Percentiles rank a stretch among this genome's conserved stretches.
Evolutionary conservation across 2,888 invertebrate species (phyloP).

Genomic region (Synergus umbraculus): DNA sequence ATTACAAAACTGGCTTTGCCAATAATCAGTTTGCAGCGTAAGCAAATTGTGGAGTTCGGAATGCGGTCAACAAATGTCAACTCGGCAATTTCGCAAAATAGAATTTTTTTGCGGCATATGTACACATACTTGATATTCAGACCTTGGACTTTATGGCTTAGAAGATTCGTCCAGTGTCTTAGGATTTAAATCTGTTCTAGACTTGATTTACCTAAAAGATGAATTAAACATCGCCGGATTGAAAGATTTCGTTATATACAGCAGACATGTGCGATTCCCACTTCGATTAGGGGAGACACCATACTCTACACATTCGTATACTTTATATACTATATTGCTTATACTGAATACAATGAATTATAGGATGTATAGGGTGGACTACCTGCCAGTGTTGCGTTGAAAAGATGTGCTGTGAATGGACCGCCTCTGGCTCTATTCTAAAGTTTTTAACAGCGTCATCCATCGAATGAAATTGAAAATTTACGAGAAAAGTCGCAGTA

Average conservation of each 20-base stretch:
- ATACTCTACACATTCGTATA: not conserved
- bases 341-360: conserved; percentile 13
- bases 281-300: not conserved
- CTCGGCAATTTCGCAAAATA: not conserved
- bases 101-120: not conserved
- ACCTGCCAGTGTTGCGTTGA: conserved; percentile 27
- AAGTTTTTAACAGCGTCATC: conserved; percentile 26
- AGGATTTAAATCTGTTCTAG: not conserved
- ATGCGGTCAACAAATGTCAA: conserved; percentile 9
- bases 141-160: not conserved
- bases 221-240: not conserved
- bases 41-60: not conserved
- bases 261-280: not conserved
- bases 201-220: conserved; percentile 10
- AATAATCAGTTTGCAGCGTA: not conserved
- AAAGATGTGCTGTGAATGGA: conserved; percentile 26
- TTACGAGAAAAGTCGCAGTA: conserved; percentile 21
- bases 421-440: conserved; percentile 33
- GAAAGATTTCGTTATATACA: not conserved
- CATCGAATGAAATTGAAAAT: conserved; percentile 17
- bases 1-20: not conserved
- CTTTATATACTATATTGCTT: not conserved
- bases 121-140: not conserved
- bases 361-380: conserved; percentile 10
- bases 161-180: not conserved